A percentile compares a stretch with the other conserved stretches of the same genome.
These are phyloP conservation scores for Trinorchestia longiramus DNA, from an alignment of 1,140 invertebrate species.

Conservation along the genomic window DNA sequence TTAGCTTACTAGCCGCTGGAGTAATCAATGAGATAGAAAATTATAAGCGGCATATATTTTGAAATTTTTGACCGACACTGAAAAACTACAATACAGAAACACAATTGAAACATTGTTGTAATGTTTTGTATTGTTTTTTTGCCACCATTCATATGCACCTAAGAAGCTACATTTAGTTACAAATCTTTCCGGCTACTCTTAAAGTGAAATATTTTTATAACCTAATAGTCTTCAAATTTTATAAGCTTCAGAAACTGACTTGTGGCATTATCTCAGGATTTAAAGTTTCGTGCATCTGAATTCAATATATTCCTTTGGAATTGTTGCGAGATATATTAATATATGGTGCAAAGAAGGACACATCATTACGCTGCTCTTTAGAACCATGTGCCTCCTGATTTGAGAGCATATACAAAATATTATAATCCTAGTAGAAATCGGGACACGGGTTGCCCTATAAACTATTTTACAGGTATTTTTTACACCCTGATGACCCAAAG, in stretches of 20 bases:
- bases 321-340: neutral
- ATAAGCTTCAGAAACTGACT: neutral
- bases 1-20: neutral
- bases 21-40: neutral
- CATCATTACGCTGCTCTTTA: neutral
- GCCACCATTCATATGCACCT: neutral
- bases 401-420: neutral
- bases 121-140: neutral
- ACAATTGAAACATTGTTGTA: neutral
- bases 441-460: too few species aligned
- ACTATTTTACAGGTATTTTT: too few species aligned
- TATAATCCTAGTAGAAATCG: neutral
- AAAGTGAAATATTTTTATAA: neutral
- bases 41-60: neutral
- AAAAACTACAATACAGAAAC: neutral
- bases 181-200: neutral
- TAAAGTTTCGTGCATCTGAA: neutral
- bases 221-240: neutral
- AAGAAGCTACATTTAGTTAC: neutral
- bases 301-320: neutral
- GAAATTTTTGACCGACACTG: neutral
- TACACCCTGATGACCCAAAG: too few species aligned
- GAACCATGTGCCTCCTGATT: neutral
- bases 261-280: neutral
- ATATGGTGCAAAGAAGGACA: neutral